Conservation (phyloP, 2,797 vertebrate species). For the Lagorchestes hirsutus region DNA sequence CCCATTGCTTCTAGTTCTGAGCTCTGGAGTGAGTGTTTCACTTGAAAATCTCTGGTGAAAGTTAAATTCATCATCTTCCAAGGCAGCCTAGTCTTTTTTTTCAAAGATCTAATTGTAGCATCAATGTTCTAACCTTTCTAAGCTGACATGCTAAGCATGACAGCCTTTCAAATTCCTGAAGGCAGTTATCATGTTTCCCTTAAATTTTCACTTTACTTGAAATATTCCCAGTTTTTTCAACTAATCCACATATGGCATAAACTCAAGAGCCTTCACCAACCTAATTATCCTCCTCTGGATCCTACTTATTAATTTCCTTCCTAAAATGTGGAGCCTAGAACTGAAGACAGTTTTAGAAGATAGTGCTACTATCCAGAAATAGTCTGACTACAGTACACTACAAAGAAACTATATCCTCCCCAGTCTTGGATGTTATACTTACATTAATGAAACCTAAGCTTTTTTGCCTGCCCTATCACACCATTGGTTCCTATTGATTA, state of each 20-base stretch:
- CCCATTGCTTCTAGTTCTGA: not conserved
- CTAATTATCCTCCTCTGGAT: not conserved
- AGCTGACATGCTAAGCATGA: not conserved
- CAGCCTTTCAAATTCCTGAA: slow-evolving; percentile 1
- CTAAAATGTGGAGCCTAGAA: not conserved
- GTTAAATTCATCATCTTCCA: not conserved
- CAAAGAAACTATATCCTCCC: not conserved
- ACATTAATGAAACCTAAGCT: not conserved
- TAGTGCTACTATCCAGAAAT: not conserved
- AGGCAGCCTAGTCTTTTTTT: not conserved
- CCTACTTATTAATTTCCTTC: not conserved
- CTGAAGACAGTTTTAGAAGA: not conserved
- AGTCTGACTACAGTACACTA: not conserved
- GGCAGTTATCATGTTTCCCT: not conserved
- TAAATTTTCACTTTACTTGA: not conserved
- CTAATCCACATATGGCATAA: not conserved
- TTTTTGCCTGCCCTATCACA: not conserved
- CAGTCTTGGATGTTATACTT: not conserved
- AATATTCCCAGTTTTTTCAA: not conserved
- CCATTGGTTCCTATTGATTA: not conserved
- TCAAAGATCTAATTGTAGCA: not conserved
- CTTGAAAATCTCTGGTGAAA: not conserved
- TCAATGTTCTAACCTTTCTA: not conserved
- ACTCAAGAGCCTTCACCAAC: not conserved
- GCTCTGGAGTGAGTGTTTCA: not conserved